Base-by-base conservation (phyloP, 2,888 invertebrate species). In the Synanthedon tipuliformis region DNA sequence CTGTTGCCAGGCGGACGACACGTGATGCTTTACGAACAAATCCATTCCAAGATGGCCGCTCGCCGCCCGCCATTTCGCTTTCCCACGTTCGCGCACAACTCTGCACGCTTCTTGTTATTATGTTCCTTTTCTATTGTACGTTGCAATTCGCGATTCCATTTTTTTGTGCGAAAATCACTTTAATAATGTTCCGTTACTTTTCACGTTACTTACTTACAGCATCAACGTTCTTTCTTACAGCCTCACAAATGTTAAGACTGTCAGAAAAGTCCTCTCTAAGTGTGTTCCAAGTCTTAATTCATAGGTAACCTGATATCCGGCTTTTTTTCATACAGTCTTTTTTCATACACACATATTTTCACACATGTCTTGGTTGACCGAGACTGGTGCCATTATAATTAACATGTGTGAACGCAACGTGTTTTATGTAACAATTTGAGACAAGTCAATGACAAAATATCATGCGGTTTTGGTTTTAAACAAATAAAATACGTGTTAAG, bases 1-100 rank as follows among this genome's bases (percentile, higher is more conserved):
- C 70, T 77, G 85, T 86, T 85, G 77, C 84, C 77, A 77, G 63
- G 83, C 85, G 86, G 84, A 84, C 81, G 78, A 75, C 81, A 79
- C 78, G 82, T 81, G 80, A 83, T 77, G 76, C 77, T 78, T 78
- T 79, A 71, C 71, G 78, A 81, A 73, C 76, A 64, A 75, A 71
- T 73, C 71, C 66, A 69, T 69, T 73, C 68, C 82, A 86, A 85
- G 75, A 86, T 86, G 86, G 86, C 85, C 70, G 83, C 74, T 74
- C 73, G 67, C 71, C 73, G 70, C 56, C 34, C 34, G 34, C 34
- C 34, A 34, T 34, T 34, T 34, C 34, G 34, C 34, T 34, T 50
- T 16, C 51, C 15, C 34, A 34, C 34, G 34, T 34, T 34, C 34
- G 34, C 34, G 34, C 57, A 55, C 68, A 71, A 73, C 72, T 75